Base-by-base conservation (phyloP, 2,797 vertebrate genomes). In the Chaenodraco wilsoni region DNA sequence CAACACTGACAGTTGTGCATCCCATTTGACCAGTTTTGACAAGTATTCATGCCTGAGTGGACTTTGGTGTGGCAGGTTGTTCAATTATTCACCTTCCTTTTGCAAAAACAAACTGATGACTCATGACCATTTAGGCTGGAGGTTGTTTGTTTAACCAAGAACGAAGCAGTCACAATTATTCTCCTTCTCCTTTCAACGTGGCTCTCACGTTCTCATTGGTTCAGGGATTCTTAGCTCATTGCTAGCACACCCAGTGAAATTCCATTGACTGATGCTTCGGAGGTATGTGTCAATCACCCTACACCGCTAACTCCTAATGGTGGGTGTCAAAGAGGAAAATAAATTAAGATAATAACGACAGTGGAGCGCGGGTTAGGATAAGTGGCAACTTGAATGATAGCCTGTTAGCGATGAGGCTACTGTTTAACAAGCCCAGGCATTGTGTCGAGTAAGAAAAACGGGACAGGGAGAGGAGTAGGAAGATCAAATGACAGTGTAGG, bases 391-490 rank as follows among this genome's bases (percentile, higher is more conserved):
- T 87, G 78, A 91, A 74, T 77, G 67, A 88, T 81, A 74, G 63
- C 65, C 74, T 60, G 67, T 73, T 79, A 31, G 72, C 3, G n/a
- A 73, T 66, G 75, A 67, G 58, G 69, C 74, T 85, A 69, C 70
- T 33, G 70, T 65, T 0, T 33, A 87, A 90, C 90, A 91, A 87
- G 90, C 72, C 84, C 57, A 0, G 85, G 83, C 87, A 52, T 40
- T 27, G 80, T 69, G 65, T 77, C 76, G 63, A 72, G 74, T 19
- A 66, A 69, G 74, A 81, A 60, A 59, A 65, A 82, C 13, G 43
- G 60, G 58, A 69, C 2, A 11, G 27, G 73, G 17, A 55, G 21
- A 8, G n/a, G 44, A 58, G 72, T 2, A 14, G 60, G 1, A 3
- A 59, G 76, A 86, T 88, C 70, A 87, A 87, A 90, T 84, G 79